phyloP scores from a whole-genome alignment of 2,888 invertebrate species.

The Nomada fabriciana region DNA sequence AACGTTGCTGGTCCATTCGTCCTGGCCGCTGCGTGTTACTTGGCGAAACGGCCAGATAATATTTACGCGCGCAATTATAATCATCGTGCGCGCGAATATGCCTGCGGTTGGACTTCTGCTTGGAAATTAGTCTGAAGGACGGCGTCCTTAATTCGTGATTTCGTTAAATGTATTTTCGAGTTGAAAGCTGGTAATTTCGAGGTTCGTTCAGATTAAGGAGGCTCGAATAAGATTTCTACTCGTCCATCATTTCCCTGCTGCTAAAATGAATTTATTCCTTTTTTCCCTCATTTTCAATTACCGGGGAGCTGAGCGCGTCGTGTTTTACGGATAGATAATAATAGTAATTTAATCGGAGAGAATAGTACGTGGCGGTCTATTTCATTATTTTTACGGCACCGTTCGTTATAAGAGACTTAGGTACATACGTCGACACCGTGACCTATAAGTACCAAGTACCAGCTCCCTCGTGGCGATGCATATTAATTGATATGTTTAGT shows the following conservation, averaged over 20 bases:
- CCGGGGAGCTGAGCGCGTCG: neutral
- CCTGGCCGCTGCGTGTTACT: conserved; percentile 39
- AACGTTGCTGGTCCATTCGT: conserved; percentile 52
- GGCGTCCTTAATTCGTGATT: conserved; percentile 18
- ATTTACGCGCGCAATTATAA: conserved; percentile 52
- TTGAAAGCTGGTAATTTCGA: neutral
- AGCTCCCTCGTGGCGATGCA: conserved; percentile 50
- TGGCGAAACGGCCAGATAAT: conserved; percentile 52
- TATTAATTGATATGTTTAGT: conserved; percentile 78
- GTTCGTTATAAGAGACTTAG: neutral
- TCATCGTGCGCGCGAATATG: neutral
- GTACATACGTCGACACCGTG: conserved; percentile 16
- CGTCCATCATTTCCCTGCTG: conserved; percentile 10
- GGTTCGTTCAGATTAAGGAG: neutral
- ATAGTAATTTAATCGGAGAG: too few species aligned
- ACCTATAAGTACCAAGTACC: conserved; percentile 22
- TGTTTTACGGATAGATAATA: neutral
- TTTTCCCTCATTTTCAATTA: neutral
- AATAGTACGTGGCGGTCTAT: neutral
- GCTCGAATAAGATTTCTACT: conserved; percentile 3
- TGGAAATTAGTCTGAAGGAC: conserved; percentile 18
- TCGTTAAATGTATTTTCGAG: conserved; percentile 1
- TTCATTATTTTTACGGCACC: conserved; percentile 17
- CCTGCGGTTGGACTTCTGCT: neutral
- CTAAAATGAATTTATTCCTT: neutral